Evolutionary conservation across 2,888 invertebrate genomes (phyloP).

Genomic region (Pilophorus perplexus): DNA sequence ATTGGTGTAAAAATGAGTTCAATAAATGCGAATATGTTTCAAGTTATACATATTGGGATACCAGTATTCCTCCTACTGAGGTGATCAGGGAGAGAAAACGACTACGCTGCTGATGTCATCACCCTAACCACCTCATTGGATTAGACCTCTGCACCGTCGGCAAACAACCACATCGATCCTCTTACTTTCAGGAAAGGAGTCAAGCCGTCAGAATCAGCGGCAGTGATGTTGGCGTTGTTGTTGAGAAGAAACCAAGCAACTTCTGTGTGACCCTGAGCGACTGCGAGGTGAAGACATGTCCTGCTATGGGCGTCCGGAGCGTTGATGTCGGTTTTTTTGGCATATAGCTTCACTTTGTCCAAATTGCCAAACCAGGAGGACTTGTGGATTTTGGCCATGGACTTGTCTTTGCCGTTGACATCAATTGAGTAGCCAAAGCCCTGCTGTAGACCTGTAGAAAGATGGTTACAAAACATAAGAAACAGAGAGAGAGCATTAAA

Average conservation of each 20-base stretch:
- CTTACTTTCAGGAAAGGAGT: conserved; percentile 51
- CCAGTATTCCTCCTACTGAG: too few species aligned
- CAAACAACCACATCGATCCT: too few species aligned
- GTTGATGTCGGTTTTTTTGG: conserved; percentile 51
- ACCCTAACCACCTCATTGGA: too few species aligned
- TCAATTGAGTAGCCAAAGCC: conserved; percentile 50
- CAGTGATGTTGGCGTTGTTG: conserved; percentile 50
- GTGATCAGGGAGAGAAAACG: too few species aligned
- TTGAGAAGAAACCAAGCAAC: conserved; percentile 51
- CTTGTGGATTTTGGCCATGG: conserved; percentile 50
- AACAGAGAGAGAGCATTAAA: too few species aligned
- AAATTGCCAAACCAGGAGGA: conserved; percentile 51
- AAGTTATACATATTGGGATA: too few species aligned
- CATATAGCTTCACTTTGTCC: conserved; percentile 50
- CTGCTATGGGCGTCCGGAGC: conserved; percentile 49
- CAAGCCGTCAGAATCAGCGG: conserved; percentile 51
- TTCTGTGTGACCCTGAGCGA: conserved; percentile 51
- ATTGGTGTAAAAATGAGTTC: too few species aligned
- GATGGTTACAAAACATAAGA: too few species aligned
- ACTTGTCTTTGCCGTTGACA: conserved; percentile 50
- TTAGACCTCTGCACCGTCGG: too few species aligned
- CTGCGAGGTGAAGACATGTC: conserved; percentile 51
- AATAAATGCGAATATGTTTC: too few species aligned
- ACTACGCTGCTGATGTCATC: too few species aligned
- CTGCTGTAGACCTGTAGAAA: conserved; percentile 47